Evolutionary conservation across 2,113 vertebrate genomes (phyloP).

Genomic region (Rhineura floridana): DNA sequence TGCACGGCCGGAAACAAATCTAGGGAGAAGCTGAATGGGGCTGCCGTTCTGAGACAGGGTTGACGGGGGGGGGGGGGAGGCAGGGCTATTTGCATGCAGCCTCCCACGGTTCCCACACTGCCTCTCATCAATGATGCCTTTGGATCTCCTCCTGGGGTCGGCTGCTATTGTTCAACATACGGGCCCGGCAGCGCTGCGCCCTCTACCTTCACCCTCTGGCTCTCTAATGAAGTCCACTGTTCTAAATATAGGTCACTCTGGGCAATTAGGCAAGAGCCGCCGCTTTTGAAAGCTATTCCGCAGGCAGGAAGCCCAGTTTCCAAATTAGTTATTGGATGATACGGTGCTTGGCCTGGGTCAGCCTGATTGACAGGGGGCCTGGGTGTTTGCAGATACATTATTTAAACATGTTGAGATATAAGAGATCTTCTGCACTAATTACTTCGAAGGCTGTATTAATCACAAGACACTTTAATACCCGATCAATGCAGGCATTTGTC

Average conservation of each 20-base stretch:
- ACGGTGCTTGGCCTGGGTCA: slow-evolving; percentile 76
- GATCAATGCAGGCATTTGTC: slow-evolving; percentile 74
- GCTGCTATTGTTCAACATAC: slow-evolving; percentile 47
- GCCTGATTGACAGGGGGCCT: slow-evolving; percentile 77
- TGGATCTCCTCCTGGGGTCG: slow-evolving; percentile 45
- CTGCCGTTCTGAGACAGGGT: too few species aligned
- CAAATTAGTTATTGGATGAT: slow-evolving; percentile 81
- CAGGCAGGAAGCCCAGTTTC: slow-evolving; percentile 79
- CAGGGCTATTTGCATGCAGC: fast-evolving
- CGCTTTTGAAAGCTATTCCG: slow-evolving; percentile 74
- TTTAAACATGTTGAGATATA: slow-evolving; percentile 72
- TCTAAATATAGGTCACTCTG: slow-evolving; percentile 78
- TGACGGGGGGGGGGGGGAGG: not conserved
- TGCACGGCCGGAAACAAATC: not conserved
- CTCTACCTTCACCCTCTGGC: slow-evolving; percentile 32
- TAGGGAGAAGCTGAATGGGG: fast-evolving
- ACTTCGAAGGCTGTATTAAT: slow-evolving; percentile 76
- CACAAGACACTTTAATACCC: slow-evolving; percentile 77
- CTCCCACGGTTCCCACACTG: slow-evolving; percentile 40
- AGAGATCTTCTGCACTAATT: slow-evolving; percentile 72
- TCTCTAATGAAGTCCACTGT: slow-evolving; percentile 52
- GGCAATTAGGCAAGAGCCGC: slow-evolving; percentile 76
- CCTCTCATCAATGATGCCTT: slow-evolving; percentile 16
- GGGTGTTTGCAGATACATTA: slow-evolving; percentile 73
- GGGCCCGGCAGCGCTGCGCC: slow-evolving; percentile 55